Conservation (phyloP, 2,888 invertebrate genomes). For the Cryptus armator region DNA sequence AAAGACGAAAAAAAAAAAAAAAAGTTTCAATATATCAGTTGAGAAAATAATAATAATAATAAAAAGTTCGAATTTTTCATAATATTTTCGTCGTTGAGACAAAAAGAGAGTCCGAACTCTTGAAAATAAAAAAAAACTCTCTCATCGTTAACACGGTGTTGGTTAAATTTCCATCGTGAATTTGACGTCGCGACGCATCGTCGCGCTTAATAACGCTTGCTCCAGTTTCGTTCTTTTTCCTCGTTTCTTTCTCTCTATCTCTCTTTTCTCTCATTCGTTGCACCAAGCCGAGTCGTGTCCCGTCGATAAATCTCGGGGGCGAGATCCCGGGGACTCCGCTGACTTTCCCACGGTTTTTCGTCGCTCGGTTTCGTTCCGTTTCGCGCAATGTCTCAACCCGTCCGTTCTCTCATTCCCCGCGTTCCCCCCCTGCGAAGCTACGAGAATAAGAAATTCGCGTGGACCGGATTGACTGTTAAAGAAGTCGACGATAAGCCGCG, state of each 20-base stretch:
- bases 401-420: conserved; percentile 5
- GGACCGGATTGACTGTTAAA: background rate
- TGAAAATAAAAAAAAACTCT: conserved; percentile 22
- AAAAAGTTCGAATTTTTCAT: background rate
- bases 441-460: conserved; percentile 5
- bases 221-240: conserved; percentile 59
- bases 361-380: background rate
- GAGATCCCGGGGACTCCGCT: conserved; percentile 35
- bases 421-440: background rate
- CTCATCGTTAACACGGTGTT: conserved; percentile 33
- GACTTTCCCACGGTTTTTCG: conserved; percentile 49
- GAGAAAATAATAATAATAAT: background rate
- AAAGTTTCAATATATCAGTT: background rate
- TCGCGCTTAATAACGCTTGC: conserved; percentile 59
- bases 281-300: conserved; percentile 21
- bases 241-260: conserved; percentile 39
- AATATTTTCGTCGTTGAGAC: background rate
- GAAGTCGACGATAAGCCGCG: background rate
- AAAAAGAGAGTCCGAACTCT: conserved; percentile 10
- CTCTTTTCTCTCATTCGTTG: conserved; percentile 42
- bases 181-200: conserved; percentile 57
- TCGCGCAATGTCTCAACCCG: background rate
- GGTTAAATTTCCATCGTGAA: conserved; percentile 55
- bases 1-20: background rate
- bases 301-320: conserved; percentile 62